Evolutionary conservation across 2,113 vertebrate genomes (phyloP).

Genomic region (Morone saxatilis): DNA sequence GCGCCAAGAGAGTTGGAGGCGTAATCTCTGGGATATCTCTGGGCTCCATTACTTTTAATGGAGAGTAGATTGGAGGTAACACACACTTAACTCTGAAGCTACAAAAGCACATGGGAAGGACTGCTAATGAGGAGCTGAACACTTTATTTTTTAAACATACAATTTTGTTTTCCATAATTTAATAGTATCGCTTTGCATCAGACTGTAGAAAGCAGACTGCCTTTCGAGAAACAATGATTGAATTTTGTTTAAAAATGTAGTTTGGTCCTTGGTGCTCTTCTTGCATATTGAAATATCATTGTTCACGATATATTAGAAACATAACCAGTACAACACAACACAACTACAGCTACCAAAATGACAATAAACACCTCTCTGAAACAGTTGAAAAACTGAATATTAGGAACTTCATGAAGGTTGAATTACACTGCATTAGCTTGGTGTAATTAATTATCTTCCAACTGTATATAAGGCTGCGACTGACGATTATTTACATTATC

Average conservation of each 20-base stretch:
- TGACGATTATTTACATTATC: background rate
- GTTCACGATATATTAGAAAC: background rate
- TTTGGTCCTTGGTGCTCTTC: too few species aligned
- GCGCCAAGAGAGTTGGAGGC: slow-evolving; percentile 62
- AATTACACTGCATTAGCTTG: background rate
- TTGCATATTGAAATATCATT: too few species aligned
- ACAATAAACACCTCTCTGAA: background rate
- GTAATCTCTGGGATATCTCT: slow-evolving; percentile 58
- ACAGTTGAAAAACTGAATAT: background rate
- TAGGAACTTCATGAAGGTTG: background rate
- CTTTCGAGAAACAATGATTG: background rate
- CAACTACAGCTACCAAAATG: background rate
- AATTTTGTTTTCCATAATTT: slow-evolving; percentile 43
- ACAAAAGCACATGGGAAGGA: slow-evolving; percentile 4
- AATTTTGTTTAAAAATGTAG: background rate
- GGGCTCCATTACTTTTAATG: slow-evolving; percentile 61
- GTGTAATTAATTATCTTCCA: background rate
- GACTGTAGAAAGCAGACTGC: background rate
- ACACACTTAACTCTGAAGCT: slow-evolving; percentile 16
- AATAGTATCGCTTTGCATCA: slow-evolving; percentile 32
- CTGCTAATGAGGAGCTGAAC: slow-evolving; percentile 45
- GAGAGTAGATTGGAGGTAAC: slow-evolving; percentile 54
- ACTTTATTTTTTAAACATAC: background rate
- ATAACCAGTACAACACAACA: background rate
- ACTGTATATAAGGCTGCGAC: background rate